Conservation (phyloP, 2,113 vertebrate species). For the Turnix velox region DNA sequence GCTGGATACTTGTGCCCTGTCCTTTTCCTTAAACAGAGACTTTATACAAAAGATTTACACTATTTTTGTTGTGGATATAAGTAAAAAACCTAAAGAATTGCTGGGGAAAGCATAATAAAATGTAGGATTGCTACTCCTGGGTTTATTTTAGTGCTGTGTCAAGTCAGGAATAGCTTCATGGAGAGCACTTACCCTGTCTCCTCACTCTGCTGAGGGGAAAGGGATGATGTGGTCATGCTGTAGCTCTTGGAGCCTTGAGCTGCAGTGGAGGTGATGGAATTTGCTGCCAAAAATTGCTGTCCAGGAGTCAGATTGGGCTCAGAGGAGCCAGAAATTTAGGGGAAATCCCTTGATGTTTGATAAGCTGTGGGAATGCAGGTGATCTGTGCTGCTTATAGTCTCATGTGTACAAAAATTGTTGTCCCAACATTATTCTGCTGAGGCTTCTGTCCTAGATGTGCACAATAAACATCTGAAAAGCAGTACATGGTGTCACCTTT, state of each 20-base stretch:
- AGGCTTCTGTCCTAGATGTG: not conserved
- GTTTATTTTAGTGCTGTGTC: not conserved
- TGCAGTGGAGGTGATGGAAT: not conserved
- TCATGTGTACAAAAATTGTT: not conserved
- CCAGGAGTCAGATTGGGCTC: not conserved
- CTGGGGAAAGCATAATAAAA: not conserved
- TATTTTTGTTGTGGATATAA: not conserved
- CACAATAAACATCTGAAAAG: not conserved
- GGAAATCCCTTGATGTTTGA: not conserved
- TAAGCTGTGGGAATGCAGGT: not conserved
- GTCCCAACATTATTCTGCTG: not conserved
- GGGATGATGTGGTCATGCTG: not conserved
- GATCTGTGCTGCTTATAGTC: not conserved
- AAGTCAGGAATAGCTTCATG: accelerated
- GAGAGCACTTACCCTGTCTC: accelerated
- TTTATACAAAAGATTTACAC: not conserved
- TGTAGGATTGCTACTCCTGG: accelerated
- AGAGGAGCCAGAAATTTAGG: not conserved
- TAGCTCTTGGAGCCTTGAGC: not conserved
- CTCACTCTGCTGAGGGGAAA: not conserved
- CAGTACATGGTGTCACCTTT: not conserved
- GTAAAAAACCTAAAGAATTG: not conserved
- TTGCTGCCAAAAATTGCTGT: not conserved
- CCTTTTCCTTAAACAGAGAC: not conserved
- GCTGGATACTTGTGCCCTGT: not conserved